Evolutionary conservation across 2,888 invertebrate species (phyloP).

Genomic region (Leucophora obtusa): DNA sequence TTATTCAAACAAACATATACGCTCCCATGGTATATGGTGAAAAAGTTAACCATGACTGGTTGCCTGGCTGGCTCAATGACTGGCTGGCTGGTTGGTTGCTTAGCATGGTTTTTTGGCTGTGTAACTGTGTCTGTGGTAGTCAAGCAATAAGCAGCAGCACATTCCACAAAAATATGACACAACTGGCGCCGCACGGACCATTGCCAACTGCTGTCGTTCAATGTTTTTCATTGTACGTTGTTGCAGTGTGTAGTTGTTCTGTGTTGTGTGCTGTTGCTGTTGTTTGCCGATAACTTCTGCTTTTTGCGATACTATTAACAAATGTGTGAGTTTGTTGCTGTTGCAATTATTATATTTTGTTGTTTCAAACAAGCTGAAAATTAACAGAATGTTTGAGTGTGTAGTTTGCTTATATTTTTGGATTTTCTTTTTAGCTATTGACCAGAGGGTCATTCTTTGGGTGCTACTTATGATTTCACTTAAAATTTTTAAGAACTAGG

Average conservation of each 20-base stretch:
- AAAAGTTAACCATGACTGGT: slow-evolving; percentile 57
- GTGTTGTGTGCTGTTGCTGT: slow-evolving; percentile 20
- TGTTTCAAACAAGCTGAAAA: neutral
- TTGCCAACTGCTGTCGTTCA: slow-evolving; percentile 64
- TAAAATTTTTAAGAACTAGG: too few relatives aligned
- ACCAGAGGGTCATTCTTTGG: slow-evolving; percentile 17
- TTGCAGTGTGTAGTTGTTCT: slow-evolving; percentile 17
- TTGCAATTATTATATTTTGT: slow-evolving; percentile 43
- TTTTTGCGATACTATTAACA: slow-evolving; percentile 36
- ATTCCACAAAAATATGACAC: slow-evolving; percentile 67
- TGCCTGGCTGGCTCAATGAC: slow-evolving; percentile 42
- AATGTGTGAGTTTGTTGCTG: slow-evolving; percentile 52
- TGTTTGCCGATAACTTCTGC: slow-evolving; percentile 51
- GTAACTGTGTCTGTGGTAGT: slow-evolving; percentile 33
- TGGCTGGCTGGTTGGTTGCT: slow-evolving; percentile 5
- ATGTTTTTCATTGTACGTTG: slow-evolving; percentile 36
- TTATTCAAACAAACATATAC: slow-evolving; percentile 32
- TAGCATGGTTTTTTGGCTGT: slow-evolving; percentile 42
- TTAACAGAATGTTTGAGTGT: slow-evolving; percentile 11
- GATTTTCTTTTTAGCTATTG: slow-evolving; percentile 27
- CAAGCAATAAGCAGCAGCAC: slow-evolving; percentile 52
- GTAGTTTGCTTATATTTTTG: slow-evolving; percentile 6
- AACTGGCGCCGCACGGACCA: slow-evolving; percentile 69
- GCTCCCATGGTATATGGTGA: slow-evolving; percentile 31
- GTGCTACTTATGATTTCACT: neutral